These are phyloP conservation scores for Hylaeus anthracinus DNA, from an alignment of 1,140 invertebrate genomes.

Conservation along the genomic window DNA sequence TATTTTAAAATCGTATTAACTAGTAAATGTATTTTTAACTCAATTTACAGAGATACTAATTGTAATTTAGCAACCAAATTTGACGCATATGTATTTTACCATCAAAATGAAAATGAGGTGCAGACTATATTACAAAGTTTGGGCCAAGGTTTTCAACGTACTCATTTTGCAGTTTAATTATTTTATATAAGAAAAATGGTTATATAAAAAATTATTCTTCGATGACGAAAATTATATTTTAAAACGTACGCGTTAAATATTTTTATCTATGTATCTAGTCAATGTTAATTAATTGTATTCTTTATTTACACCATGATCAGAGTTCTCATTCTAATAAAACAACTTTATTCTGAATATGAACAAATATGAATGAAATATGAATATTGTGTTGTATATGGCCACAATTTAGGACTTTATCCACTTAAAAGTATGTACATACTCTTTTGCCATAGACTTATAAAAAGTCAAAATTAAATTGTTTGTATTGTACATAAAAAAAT, in stretches of 20 bases:
- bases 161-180: slow-evolving; percentile 76
- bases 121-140: slow-evolving; percentile 78
- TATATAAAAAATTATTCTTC: slow-evolving; percentile 3
- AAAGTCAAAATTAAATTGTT: background rate
- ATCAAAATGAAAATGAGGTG: slow-evolving; percentile 78
- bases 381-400: background rate
- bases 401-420: background rate
- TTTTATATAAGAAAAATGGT: background rate
- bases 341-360: background rate
- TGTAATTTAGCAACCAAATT: slow-evolving; percentile 83
- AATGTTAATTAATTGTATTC: background rate
- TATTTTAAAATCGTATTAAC: too few species aligned
- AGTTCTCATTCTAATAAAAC: background rate
- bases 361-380: too few species aligned
- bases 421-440: too few species aligned
- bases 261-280: slow-evolving; percentile 25
- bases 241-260: background rate
- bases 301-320: background rate
- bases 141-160: slow-evolving; percentile 78
- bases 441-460: too few species aligned
- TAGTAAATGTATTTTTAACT: slow-evolving; percentile 33
- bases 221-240: background rate
- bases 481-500: background rate
- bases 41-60: slow-evolving; percentile 81
- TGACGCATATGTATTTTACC: slow-evolving; percentile 82